Evolutionary conservation across 2,113 vertebrate species (phyloP), one percentile per base, ranked within the genome.

Genomic region (Crotophaga sulcirostris): DNA sequence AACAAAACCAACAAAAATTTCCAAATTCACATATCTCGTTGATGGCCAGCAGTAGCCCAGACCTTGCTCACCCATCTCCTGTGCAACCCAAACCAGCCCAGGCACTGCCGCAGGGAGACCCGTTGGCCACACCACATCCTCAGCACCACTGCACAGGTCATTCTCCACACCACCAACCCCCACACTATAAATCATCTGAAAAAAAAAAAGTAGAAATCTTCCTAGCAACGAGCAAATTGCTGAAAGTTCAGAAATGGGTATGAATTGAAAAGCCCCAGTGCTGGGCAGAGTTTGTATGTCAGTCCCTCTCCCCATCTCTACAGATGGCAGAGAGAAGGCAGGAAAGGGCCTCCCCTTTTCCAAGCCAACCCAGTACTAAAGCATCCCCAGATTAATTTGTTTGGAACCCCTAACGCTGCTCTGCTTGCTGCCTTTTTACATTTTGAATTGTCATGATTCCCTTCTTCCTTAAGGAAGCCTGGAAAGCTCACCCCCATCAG

Each of bases 371-470:
- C 45, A 16, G 7, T 21, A 12, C 29, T 18, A 29, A 87, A 58
- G 3, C 1, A 2, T 36, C 25, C 26, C n/a, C 21, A 58, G 23
- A 20, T 2, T 4, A 17, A 55, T 21, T 17, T 4, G 2, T 15
- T 75, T 40, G 47, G 3, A 2, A 3, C 11, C 21, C 29, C 49
- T 15, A 7, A 3, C 31, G 38, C n/a, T 6, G 1, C 4, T 3
- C 38, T 72, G 25, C 33, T 40, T 7, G 44, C 19, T 10, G 17
- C 74, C 21, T 64, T 51, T 40, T 24, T 5, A 9, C 11, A 11
- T 21, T 24, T 42, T 2, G 13, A 10, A 17, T n/a, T 4, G 4
- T 12, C 33, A 6, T 1, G 3, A 62, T 45, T 70, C 1, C 0
- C 16, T 66, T 90, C 77, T 42, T 76, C 55, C 20, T 13, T 19